A percentile compares a stretch with the other conserved stretches of the same genome.
Conservation (phyloP, 2,797 vertebrate species). For the Decapterus maruadsi region DNA sequence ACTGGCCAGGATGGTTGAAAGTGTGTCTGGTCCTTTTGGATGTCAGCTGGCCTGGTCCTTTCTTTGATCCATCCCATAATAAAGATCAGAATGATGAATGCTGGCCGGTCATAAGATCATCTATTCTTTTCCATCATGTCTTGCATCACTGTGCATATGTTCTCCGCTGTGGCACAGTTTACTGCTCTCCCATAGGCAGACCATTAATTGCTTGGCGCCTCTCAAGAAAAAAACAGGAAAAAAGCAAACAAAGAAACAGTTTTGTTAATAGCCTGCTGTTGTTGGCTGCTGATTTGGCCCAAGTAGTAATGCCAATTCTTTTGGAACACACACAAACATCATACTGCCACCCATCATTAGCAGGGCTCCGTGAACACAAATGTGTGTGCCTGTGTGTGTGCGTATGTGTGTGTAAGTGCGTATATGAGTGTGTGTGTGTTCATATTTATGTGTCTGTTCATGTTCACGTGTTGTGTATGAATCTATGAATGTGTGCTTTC, state of each 20-base stretch:
- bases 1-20: constrained; percentile 22
- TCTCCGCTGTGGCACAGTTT: constrained; percentile 70
- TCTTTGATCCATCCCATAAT: constrained; percentile 8
- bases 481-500: neutral
- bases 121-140: constrained; percentile 55
- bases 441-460: constrained; percentile 12
- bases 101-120: constrained; percentile 57
- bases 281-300: constrained; percentile 82
- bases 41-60: constrained; percentile 15
- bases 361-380: constrained; percentile 65
- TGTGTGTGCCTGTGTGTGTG: constrained; percentile 33
- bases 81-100: constrained; percentile 44
- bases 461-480: constrained; percentile 14
- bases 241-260: constrained; percentile 83
- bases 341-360: constrained; percentile 84
- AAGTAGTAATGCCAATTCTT: constrained; percentile 82
- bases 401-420: neutral
- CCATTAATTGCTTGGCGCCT: constrained; percentile 85
- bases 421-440: neutral
- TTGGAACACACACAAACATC: constrained; percentile 82
- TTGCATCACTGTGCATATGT: constrained; percentile 70
- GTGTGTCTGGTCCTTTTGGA: constrained; percentile 11
- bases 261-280: constrained; percentile 84
- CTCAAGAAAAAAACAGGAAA: constrained; percentile 67
- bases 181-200: constrained; percentile 78